These are phyloP conservation scores for Ichneumoninae sp. DNA, from an alignment of 2,888 invertebrate species.

Conservation along the genomic window DNA sequence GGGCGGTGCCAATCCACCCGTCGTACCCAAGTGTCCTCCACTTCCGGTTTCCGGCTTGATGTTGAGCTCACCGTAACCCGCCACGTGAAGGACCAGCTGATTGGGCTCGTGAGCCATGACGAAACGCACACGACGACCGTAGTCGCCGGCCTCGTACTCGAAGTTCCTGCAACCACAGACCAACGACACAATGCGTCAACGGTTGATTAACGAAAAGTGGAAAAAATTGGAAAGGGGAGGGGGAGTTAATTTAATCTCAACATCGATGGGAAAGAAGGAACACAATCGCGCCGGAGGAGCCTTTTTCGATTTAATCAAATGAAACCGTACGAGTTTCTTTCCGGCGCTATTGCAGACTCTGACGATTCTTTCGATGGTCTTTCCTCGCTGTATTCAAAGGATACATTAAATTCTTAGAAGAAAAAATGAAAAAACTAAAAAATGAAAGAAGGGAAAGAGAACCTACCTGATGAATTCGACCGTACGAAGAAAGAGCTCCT, in stretches of 20 bases:
- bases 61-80: conserved; percentile 95
- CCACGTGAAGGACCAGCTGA: conserved; percentile 94
- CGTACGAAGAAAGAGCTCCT: conserved; percentile 97
- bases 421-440: background rate
- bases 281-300: conserved; percentile 45
- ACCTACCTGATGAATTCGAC: conserved; percentile 92
- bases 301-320: conserved; percentile 61
- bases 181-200: conserved; percentile 1
- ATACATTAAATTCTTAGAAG: conserved; percentile 24
- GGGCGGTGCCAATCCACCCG: conserved; percentile 86
- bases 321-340: conserved; percentile 59
- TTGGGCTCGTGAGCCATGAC: conserved; percentile 96
- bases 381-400: conserved; percentile 4
- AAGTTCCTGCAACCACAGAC: conserved; percentile 88
- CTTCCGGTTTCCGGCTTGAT: conserved; percentile 87
- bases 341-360: conserved; percentile 33
- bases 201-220: conserved; percentile 6
- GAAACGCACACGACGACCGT: conserved; percentile 93
- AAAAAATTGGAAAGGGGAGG: conserved; percentile 7
- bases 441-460: background rate
- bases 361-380: conserved; percentile 43
- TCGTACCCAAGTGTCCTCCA: conserved; percentile 83
- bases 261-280: background rate
- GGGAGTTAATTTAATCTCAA: conserved; percentile 10
- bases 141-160: conserved; percentile 96